These are phyloP conservation scores for Listronotus oregonensis DNA, from an alignment of 1,140 invertebrate genomes.

Conservation along the genomic window DNA sequence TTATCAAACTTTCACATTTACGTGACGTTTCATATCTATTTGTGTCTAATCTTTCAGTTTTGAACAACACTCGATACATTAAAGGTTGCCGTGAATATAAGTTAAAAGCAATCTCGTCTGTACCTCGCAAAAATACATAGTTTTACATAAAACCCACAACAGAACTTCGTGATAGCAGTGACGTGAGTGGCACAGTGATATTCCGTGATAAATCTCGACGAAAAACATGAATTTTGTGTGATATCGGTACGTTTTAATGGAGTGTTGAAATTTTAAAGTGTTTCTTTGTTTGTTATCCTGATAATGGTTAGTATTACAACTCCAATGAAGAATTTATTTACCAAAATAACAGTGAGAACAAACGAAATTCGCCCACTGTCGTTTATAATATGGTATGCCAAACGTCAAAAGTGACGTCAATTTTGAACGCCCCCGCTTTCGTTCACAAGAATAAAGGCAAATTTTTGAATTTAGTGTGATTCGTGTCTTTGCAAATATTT, in stretches of 20 bases:
- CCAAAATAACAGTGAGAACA: constrained; percentile 5
- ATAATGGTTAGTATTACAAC: constrained; percentile 31
- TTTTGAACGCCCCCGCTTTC: constrained; percentile 43
- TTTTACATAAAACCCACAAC: not conserved
- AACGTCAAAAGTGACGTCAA: constrained; percentile 51
- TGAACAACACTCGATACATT: constrained; percentile 32
- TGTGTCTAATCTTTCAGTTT: constrained; percentile 41
- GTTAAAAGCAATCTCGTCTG: constrained; percentile 17
- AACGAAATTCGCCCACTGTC: constrained; percentile 38
- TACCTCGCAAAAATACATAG: constrained; percentile 19
- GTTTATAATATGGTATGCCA: constrained; percentile 45
- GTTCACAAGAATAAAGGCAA: constrained; percentile 35
- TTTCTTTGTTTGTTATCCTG: constrained; percentile 11
- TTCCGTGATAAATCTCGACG: constrained; percentile 22
- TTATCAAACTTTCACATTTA: constrained; percentile 30
- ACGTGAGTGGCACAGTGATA: constrained; percentile 20
- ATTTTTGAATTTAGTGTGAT: constrained; percentile 31
- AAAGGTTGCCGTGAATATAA: constrained; percentile 36
- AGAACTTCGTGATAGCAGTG: constrained; percentile 11
- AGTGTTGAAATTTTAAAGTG: constrained; percentile 5
- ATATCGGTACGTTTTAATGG: constrained; percentile 28
- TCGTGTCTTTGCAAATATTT: constrained; percentile 23
- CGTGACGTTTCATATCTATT: constrained; percentile 41
- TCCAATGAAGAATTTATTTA: not conserved
- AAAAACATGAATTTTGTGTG: constrained; percentile 33